These are phyloP conservation scores for Eulacestoma nigropectus DNA, from an alignment of 2,113 vertebrate genomes.

Conservation along the genomic window DNA sequence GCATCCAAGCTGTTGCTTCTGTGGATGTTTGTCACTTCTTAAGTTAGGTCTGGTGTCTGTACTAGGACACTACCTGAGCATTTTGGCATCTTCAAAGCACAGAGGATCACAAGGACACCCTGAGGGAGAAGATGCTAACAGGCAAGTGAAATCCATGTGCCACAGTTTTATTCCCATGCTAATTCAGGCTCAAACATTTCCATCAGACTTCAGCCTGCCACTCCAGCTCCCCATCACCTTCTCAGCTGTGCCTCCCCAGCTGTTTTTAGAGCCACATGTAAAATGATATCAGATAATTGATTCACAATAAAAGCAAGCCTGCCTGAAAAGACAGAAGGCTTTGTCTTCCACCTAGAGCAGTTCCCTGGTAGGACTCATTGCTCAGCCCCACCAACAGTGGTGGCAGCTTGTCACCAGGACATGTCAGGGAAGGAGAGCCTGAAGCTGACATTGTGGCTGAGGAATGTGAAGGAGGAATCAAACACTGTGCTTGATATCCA, in stretches of 20 bases:
- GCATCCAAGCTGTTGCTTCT: neutral
- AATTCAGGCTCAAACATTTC: neutral
- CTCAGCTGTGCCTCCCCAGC: neutral
- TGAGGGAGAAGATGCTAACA: neutral
- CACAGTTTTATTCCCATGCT: neutral
- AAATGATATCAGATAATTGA: neutral
- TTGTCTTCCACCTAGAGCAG: neutral
- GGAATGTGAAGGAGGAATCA: neutral
- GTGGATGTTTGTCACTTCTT: neutral
- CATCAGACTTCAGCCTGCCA: neutral
- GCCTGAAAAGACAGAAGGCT: neutral
- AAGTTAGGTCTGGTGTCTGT: neutral
- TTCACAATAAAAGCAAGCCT: neutral
- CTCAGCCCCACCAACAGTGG: neutral
- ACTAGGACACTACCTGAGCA: neutral
- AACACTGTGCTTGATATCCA: rapidly evolving
- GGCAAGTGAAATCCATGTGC: neutral
- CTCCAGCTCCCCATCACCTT: neutral
- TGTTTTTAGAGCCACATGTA: neutral
- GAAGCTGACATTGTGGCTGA: neutral
- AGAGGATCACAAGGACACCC: neutral
- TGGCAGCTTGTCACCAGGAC: neutral
- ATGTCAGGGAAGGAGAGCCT: rapidly evolving
- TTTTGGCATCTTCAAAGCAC: neutral
- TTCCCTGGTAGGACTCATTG: neutral